Conservation (phyloP, 2,888 invertebrate genomes). For the Acanthosepion esculentum region DNA sequence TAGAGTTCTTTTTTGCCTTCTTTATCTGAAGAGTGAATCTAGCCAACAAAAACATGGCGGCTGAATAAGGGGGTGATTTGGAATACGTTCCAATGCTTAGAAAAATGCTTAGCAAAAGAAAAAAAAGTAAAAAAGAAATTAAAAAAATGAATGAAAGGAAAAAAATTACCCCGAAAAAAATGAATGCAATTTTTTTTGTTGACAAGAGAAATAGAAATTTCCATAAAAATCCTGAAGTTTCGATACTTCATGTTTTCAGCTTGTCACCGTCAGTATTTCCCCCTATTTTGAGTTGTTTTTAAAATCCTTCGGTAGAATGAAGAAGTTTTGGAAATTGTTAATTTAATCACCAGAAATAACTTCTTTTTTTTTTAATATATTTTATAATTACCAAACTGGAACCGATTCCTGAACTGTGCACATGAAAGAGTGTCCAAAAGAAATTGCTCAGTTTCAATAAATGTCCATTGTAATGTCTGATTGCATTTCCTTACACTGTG, state of each 20-base stretch:
- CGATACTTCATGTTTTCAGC: not conserved
- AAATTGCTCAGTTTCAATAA: not conserved
- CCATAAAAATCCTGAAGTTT: not conserved
- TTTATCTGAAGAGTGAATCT: not conserved
- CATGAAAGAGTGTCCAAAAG: not conserved
- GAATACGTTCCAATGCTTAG: not conserved
- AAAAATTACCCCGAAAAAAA: not conserved
- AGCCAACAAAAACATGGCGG: not conserved
- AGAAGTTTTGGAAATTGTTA: not conserved
- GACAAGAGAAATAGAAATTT: not conserved
- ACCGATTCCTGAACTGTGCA: not conserved
- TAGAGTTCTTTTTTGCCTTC: not conserved
- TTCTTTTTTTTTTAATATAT: not conserved
- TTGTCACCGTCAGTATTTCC: not conserved
- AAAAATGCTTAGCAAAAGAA: not conserved
- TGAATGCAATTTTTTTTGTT: not conserved
- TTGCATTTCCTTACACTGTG: not conserved
- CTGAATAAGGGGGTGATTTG: not conserved
- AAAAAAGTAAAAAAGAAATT: not conserved
- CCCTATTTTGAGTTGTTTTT: not conserved
- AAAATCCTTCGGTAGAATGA: not conserved
- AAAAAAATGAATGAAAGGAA: not conserved
- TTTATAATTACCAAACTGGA: too few relatives aligned
- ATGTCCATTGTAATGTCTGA: not conserved
- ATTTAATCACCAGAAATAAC: not conserved